Percentiles rank a stretch among this genome's conserved stretches.
These are phyloP conservation scores for Daptonema setosum DNA, from an alignment of 2,888 invertebrate genomes.

Conservation along the genomic window DNA sequence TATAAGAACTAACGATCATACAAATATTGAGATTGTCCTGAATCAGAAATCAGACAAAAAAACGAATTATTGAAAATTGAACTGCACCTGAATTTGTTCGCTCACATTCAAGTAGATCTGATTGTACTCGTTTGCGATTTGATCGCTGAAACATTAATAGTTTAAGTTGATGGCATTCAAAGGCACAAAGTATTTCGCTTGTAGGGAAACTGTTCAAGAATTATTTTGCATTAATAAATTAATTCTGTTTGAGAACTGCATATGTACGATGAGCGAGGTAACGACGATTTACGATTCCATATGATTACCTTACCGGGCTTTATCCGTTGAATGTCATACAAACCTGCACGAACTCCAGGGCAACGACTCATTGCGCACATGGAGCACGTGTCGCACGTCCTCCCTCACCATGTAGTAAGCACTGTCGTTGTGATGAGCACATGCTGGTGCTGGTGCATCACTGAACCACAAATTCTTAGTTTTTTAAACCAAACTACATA, in stretches of 20 bases:
- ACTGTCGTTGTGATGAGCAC: constrained; percentile 12
- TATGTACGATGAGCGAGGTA: no score
- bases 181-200: neutral
- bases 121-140: constrained; percentile 5
- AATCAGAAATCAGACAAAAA: no score
- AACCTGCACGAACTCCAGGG: constrained; percentile 17
- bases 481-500: no score
- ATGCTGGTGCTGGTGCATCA: neutral
- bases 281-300: no score
- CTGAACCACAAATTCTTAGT: neutral
- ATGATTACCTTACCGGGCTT: no score
- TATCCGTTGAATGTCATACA: no score
- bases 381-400: constrained; percentile 13
- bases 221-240: neutral
- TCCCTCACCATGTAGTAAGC: constrained; percentile 13
- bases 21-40: no score
- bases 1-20: no score
- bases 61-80: no score
- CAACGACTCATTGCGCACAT: constrained; percentile 13
- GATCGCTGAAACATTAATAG: constrained; percentile 7
- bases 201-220: neutral
- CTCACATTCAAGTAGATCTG: constrained; percentile 17
- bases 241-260: no score
- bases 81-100: no score
- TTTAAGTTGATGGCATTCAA: neutral